Percentiles rank a stretch among this genome's conserved stretches.
Conservation (phyloP, 2,888 invertebrate species). For the Microplitis manilae region DNA sequence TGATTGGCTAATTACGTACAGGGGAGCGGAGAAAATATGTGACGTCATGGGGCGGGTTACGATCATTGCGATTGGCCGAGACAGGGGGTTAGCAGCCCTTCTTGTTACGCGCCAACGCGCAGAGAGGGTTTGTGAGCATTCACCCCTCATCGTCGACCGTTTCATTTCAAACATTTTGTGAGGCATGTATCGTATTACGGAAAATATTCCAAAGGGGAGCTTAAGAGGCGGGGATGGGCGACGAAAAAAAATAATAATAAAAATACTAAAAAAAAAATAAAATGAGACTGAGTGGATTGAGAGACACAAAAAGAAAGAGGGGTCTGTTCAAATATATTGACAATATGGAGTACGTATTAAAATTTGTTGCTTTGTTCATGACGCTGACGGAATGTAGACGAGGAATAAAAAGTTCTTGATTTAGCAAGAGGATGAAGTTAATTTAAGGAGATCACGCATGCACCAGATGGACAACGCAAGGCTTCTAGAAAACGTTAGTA, state of each 20-base stretch:
- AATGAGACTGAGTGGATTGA: not conserved
- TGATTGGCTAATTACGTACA: slow-evolving; percentile 66
- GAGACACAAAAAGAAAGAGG: slow-evolving; percentile 14
- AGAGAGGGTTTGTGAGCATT: slow-evolving; percentile 46
- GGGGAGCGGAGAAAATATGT: slow-evolving; percentile 48
- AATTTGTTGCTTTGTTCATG: not conserved
- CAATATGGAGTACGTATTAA: not conserved
- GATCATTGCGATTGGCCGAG: slow-evolving; percentile 60
- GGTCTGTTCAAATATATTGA: slow-evolving; percentile 29
- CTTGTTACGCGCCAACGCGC: slow-evolving; percentile 46
- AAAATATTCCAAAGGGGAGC: slow-evolving; percentile 34
- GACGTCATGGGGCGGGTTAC: slow-evolving; percentile 64
- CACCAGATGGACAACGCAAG: slow-evolving; percentile 67
- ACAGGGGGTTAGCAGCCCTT: slow-evolving; percentile 45
- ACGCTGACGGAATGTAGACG: not conserved
- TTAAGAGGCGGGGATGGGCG: slow-evolving; percentile 33
- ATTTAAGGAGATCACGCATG: slow-evolving; percentile 70
- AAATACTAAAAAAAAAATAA: not conserved
- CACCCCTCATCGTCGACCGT: slow-evolving; percentile 40
- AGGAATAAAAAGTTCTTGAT: slow-evolving; percentile 31
- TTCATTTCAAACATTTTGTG: slow-evolving; percentile 38
- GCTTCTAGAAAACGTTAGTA: slow-evolving; percentile 39
- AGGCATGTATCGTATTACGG: slow-evolving; percentile 46
- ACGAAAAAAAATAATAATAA: slow-evolving; percentile 6
- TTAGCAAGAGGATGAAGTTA: slow-evolving; percentile 57